Evolutionary conservation across 64 coral and sea anemone genomes (phyloP).

Genomic region (Dendrophyllia cribrosa): DNA sequence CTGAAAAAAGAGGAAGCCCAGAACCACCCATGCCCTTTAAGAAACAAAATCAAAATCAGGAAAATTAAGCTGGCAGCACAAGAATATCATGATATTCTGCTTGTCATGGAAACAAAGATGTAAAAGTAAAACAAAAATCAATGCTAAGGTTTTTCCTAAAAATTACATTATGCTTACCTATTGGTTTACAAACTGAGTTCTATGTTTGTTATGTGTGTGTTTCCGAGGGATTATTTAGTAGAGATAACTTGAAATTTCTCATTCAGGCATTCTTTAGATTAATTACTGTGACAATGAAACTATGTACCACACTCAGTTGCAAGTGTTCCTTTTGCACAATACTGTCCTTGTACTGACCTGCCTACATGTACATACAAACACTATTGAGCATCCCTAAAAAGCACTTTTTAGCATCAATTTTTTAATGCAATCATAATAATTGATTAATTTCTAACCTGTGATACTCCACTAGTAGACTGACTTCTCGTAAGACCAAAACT

Average conservation of each 20-base stretch:
- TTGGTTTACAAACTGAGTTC: too few species aligned
- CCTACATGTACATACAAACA: too few species aligned
- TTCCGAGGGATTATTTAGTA: too few species aligned
- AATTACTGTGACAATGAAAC: background rate
- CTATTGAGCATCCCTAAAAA: too few species aligned
- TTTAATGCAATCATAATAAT: too few species aligned
- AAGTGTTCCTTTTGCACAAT: background rate
- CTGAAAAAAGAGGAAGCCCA: slow-evolving; percentile 77
- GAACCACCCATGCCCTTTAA: slow-evolving; percentile 64
- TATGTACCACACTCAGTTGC: background rate
- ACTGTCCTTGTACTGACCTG: too few species aligned
- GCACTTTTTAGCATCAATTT: too few species aligned
- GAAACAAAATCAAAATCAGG: slow-evolving; percentile 15
- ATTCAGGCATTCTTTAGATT: background rate
- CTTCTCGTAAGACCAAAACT: slow-evolving; percentile 84
- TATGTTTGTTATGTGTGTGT: too few species aligned
- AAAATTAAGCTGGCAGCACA: background rate
- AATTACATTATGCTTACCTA: too few species aligned
- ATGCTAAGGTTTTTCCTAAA: too few species aligned
- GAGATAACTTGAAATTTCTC: too few species aligned
- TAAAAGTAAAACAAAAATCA: too few species aligned
- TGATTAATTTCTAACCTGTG: slow-evolving; percentile 62
- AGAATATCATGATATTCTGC: background rate
- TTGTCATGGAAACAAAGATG: background rate
- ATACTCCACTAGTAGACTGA: slow-evolving; percentile 75